Evolutionary conservation across 1,140 invertebrate species (phyloP).

Genomic region (Orussus abietinus): DNA sequence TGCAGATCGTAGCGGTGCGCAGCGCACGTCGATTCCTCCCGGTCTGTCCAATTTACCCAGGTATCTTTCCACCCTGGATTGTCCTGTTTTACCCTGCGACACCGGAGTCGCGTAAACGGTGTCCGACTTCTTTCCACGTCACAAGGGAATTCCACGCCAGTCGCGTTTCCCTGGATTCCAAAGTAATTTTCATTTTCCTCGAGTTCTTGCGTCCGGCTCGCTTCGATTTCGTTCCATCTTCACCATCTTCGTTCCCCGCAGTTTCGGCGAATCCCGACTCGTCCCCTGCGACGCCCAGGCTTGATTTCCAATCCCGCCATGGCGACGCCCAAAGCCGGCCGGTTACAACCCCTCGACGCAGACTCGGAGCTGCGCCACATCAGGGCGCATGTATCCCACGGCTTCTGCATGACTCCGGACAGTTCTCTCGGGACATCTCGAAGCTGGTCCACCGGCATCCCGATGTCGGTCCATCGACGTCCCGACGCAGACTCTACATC

Average conservation of each 20-base stretch:
- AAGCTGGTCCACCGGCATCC: too few relatives aligned
- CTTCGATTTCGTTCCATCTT: conserved; percentile 13
- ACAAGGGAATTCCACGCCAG: too few relatives aligned
- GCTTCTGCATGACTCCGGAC: conserved; percentile 26
- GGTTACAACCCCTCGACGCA: conserved; percentile 27
- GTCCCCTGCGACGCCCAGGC: too few relatives aligned
- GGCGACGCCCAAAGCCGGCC: conserved; percentile 46
- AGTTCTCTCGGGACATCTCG: conserved; percentile 12
- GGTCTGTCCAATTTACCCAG: too few relatives aligned
- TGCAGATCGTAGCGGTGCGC: conserved; percentile 40
- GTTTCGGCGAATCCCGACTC: conserved; percentile 26
- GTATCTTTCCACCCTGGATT: too few relatives aligned
- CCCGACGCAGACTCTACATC: too few relatives aligned
- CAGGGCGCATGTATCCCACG: conserved; percentile 16
- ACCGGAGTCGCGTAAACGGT: too few relatives aligned
- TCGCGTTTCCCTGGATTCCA: too few relatives aligned
- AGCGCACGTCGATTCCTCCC: conserved; percentile 28
- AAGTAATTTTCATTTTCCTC: conserved; percentile 9
- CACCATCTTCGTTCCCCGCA: conserved; percentile 13
- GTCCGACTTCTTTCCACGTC: too few relatives aligned
- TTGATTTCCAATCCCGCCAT: conserved; percentile 40
- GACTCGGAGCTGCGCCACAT: conserved; percentile 22
- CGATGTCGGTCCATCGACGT: too few relatives aligned
- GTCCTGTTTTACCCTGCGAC: too few relatives aligned
- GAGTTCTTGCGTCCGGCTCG: conserved; percentile 5